Conservation (phyloP, 2,888 invertebrate species). For the Stenolophus ochropezus region DNA sequence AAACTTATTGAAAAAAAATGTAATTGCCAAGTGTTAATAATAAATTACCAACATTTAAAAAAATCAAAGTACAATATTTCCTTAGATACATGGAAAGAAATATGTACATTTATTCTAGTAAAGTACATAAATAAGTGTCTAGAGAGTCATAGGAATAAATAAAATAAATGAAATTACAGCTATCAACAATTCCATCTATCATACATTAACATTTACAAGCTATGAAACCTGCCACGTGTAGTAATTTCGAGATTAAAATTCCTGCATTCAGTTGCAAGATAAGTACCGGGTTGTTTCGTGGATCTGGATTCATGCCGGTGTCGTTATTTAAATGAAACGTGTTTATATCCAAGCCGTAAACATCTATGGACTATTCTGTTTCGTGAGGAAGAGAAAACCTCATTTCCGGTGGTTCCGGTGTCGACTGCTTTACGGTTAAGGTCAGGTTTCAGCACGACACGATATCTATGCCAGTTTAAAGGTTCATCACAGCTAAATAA, state of each 20-base stretch:
- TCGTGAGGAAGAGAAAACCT: slow-evolving; percentile 35
- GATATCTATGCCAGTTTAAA: not conserved
- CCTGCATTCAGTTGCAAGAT: slow-evolving; percentile 1
- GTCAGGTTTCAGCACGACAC: slow-evolving; percentile 26
- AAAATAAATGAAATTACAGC: no score
- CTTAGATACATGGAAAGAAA: no score
- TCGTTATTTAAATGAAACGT: slow-evolving; percentile 37
- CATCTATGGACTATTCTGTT: slow-evolving; percentile 15
- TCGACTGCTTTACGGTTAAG: slow-evolving; percentile 17
- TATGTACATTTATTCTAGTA: no score
- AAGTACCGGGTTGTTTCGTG: not conserved
- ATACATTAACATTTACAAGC: not conserved
- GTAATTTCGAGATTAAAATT: not conserved
- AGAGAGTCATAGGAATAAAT: no score
- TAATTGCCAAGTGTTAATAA: no score
- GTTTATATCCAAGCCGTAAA: slow-evolving; percentile 19
- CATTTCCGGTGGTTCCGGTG: slow-evolving; percentile 28
- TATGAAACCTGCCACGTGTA: not conserved
- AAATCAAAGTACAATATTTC: no score
- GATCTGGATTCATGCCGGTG: not conserved
- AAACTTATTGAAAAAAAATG: no score
- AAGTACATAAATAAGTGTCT: no score
- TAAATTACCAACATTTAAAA: no score
- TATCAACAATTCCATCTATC: not conserved
- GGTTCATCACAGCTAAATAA: slow-evolving; percentile 1